phyloP scores from a whole-genome alignment of 2,797 vertebrate genomes.

The Chaenodraco wilsoni region DNA sequence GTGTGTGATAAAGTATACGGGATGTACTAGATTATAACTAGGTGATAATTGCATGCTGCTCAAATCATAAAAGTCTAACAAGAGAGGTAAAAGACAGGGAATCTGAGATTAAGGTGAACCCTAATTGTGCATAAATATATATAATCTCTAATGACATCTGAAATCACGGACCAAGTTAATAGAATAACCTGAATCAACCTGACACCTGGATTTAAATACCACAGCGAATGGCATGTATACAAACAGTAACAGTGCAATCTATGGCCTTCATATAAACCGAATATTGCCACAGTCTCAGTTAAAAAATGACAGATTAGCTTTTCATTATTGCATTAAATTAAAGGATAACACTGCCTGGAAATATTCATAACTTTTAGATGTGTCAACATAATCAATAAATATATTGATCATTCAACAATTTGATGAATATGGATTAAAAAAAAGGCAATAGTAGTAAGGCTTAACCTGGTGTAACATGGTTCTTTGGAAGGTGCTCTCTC shows the following conservation, averaged over 20 bases:
- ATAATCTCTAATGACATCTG: not conserved
- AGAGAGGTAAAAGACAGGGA: conserved; percentile 10
- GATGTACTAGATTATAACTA: conserved; percentile 35
- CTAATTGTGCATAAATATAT: not conserved
- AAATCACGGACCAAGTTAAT: not conserved
- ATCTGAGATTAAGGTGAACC: conserved; percentile 10
- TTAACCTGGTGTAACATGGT: conserved; percentile 1
- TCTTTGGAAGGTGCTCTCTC: conserved; percentile 18
- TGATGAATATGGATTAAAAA: no score
- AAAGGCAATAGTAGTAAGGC: not conserved
- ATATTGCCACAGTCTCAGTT: not conserved
- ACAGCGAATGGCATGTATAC: not conserved
- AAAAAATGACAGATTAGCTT: not conserved
- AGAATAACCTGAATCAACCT: not conserved
- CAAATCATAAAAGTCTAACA: conserved; percentile 46
- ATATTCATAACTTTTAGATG: not conserved
- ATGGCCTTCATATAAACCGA: not conserved
- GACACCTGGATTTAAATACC: conserved; percentile 6
- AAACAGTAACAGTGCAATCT: not conserved
- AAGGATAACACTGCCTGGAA: conserved; percentile 1
- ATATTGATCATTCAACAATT: not conserved
- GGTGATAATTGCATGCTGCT: conserved; percentile 44
- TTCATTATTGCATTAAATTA: conserved; percentile 8
- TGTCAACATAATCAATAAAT: not conserved
- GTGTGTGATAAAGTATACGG: not conserved